Percentiles rank a stretch among this genome's conserved stretches.
These are phyloP conservation scores for Galaxea fascicularis DNA, from an alignment of 92 coral and sea anemone genomes.

Conservation along the genomic window DNA sequence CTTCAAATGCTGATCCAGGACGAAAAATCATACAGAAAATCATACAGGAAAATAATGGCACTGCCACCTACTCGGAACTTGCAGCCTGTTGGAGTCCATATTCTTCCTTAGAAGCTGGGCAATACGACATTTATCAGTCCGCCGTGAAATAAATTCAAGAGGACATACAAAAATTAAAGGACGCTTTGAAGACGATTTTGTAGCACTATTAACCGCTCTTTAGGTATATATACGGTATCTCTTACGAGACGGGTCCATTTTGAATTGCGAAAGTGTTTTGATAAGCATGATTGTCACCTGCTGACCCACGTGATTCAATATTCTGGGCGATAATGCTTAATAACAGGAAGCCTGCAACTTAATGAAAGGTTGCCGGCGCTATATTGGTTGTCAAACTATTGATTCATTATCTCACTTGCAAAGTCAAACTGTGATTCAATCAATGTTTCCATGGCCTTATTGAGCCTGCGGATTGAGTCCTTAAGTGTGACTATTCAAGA, in stretches of 20 bases:
- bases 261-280: slow-evolving; percentile 33
- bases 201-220: neutral
- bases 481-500: neutral
- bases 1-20: neutral
- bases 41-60: neutral
- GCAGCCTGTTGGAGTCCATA: slow-evolving; percentile 42
- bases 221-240: neutral
- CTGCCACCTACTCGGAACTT: slow-evolving; percentile 36
- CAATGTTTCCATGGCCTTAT: too few relatives aligned
- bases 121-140: slow-evolving; percentile 16
- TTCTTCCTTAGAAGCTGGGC: neutral
- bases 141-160: slow-evolving; percentile 11
- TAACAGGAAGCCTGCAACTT: slow-evolving; percentile 18
- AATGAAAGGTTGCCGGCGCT: neutral
- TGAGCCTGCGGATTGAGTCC: neutral
- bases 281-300: slow-evolving; percentile 31
- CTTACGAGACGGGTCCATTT: neutral
- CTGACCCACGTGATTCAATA: slow-evolving; percentile 24
- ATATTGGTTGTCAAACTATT: slow-evolving; percentile 11
- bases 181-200: neutral
- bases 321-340: slow-evolving; percentile 9
- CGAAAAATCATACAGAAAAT: neutral
- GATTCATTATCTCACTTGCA: too few relatives aligned
- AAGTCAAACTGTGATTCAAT: too few relatives aligned
- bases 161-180: neutral